phyloP scores from a whole-genome alignment of 2,888 invertebrate species.

The Ptilodon capucinus region DNA sequence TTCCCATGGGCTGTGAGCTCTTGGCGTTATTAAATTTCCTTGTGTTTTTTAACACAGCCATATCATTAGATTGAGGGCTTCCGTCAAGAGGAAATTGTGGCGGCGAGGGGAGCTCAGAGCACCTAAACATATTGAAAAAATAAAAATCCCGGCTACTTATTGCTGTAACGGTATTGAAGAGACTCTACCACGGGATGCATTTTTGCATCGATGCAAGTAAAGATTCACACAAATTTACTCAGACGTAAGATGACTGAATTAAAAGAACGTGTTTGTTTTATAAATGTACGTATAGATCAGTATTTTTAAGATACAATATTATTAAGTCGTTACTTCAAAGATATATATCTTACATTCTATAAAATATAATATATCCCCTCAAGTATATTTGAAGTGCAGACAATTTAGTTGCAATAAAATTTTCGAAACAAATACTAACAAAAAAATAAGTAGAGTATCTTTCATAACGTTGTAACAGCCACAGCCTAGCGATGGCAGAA shows the following conservation, averaged over 20 bases:
- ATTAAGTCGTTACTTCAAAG: too few species aligned
- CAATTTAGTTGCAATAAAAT: neutral
- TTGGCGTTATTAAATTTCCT: conserved; percentile 82
- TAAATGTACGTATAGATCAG: too few species aligned
- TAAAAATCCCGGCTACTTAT: conserved; percentile 79
- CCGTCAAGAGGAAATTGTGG: conserved; percentile 83
- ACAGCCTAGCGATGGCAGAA: conserved; percentile 47
- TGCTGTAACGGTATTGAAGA: conserved; percentile 32
- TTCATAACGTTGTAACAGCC: conserved; percentile 29
- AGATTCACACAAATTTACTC: too few species aligned
- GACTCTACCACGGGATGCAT: conserved; percentile 49
- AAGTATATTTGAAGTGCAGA: neutral
- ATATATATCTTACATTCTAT: too few species aligned
- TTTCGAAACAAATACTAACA: neutral
- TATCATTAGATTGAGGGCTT: conserved; percentile 83
- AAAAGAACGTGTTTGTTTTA: too few species aligned
- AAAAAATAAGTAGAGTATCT: conserved; percentile 54
- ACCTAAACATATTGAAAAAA: conserved; percentile 82
- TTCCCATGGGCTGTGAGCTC: conserved; percentile 62
- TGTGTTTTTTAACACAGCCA: conserved; percentile 83
- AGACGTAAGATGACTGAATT: too few species aligned
- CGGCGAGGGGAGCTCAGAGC: conserved; percentile 74
- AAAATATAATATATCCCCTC: too few species aligned
- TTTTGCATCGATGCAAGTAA: too few species aligned
- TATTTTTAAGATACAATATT: too few species aligned